A percentile compares a stretch with the other conserved stretches of the same genome.
Conservation (phyloP, 1,140 invertebrate species). For the Lutraria rhynchaena region DNA sequence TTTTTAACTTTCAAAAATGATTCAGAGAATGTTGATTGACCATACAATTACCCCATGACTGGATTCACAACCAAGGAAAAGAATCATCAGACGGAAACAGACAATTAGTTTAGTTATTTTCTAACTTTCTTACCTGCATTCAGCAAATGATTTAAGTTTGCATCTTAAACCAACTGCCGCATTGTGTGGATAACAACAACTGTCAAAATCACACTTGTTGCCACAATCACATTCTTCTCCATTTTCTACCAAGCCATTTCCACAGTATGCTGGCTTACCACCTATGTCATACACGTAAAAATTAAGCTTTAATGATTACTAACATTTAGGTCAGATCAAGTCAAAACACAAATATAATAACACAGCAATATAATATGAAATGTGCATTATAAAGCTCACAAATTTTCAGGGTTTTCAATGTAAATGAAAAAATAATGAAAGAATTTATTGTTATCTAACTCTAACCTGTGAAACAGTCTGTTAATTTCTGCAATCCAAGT, state of each 20-base stretch:
- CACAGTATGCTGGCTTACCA: neutral
- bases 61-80: too few relatives aligned
- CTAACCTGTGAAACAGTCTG: slow-evolving; percentile 20
- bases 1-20: too few relatives aligned
- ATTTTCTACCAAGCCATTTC: slow-evolving; percentile 22
- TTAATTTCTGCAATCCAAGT: neutral
- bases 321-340: neutral
- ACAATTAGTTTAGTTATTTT: too few relatives aligned
- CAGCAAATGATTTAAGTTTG: neutral
- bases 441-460: too few relatives aligned
- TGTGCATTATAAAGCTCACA: neutral
- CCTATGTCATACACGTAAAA: neutral
- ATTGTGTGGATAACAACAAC: slow-evolving; percentile 20
- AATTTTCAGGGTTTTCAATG: neutral
- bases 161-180: neutral
- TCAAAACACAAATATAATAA: neutral
- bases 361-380: neutral
- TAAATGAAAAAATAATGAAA: neutral
- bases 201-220: neutral
- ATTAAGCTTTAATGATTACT: neutral
- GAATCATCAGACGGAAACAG: too few relatives aligned
- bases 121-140: slow-evolving; percentile 46
- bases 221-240: slow-evolving; percentile 40
- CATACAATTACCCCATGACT: too few relatives aligned
- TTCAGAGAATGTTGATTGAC: too few relatives aligned